Evolutionary conservation across 23 tunicate species (phyloP).

Genomic region (Halocynthia roretzi): DNA sequence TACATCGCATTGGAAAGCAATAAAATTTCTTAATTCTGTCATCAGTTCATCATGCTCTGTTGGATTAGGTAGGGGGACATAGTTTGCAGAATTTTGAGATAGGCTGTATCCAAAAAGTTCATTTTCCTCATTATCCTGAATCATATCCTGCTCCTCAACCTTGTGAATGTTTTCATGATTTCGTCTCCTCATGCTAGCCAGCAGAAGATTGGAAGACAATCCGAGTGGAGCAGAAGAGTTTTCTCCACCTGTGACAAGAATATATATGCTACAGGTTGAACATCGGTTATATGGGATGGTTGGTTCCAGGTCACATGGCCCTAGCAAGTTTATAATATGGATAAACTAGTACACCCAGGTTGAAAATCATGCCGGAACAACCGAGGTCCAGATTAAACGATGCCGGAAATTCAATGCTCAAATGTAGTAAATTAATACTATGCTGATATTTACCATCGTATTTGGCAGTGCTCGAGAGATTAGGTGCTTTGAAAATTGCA

Average conservation of each 20-base stretch:
- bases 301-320: too few species aligned
- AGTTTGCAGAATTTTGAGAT: background rate
- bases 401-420: too few species aligned
- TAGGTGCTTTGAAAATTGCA: slow-evolving; percentile 11
- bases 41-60: slow-evolving; percentile 21
- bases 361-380: too few species aligned
- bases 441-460: too few species aligned
- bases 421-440: too few species aligned
- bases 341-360: too few species aligned
- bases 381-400: too few species aligned
- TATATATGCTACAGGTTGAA: too few species aligned
- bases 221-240: too few species aligned
- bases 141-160: slow-evolving; percentile 5
- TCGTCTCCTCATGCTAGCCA: slow-evolving; percentile 10
- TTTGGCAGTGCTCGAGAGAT: background rate
- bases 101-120: slow-evolving; percentile 12
- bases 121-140: slow-evolving; percentile 10
- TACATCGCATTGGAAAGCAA: slow-evolving; percentile 21
- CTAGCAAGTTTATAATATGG: too few species aligned
- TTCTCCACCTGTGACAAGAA: too few species aligned
- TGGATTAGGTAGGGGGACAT: slow-evolving; percentile 8
- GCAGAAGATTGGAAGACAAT: slow-evolving; percentile 10
- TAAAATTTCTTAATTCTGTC: slow-evolving; percentile 21
- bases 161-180: slow-evolving; percentile 28
- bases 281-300: too few species aligned